Evolutionary conservation across 1,140 invertebrate genomes (phyloP).

Genomic region (Batillaria attramentaria): DNA sequence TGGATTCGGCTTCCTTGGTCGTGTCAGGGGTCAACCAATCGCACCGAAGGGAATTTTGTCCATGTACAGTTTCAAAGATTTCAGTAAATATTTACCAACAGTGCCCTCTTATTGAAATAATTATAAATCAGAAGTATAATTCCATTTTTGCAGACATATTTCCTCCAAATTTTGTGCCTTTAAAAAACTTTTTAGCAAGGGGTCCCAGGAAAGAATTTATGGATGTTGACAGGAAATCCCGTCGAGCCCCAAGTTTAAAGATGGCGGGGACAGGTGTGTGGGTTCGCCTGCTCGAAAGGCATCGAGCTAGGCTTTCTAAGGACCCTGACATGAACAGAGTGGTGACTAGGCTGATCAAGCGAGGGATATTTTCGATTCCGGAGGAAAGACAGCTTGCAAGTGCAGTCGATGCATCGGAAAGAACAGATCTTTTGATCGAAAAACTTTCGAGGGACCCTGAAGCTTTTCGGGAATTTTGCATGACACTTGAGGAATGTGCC

Average conservation of each 20-base stretch:
- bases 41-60: too few relatives aligned
- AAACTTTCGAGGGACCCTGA: constrained; percentile 51
- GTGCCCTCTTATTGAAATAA: too few relatives aligned
- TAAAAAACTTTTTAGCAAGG: neutral
- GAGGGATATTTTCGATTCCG: constrained; percentile 49
- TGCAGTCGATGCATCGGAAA: constrained; percentile 35
- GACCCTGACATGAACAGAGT: constrained; percentile 58
- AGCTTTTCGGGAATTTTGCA: constrained; percentile 61
- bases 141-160: too few relatives aligned
- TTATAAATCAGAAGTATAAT: too few relatives aligned
- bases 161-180: too few relatives aligned
- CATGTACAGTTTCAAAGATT: too few relatives aligned
- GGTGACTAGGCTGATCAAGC: constrained; percentile 50
- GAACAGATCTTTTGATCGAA: constrained; percentile 55
- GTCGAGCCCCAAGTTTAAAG: constrained; percentile 42
- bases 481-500: constrained; percentile 48
- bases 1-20: too few relatives aligned
- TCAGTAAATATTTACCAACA: too few relatives aligned
- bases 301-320: constrained; percentile 48
- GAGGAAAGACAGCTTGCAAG: constrained; percentile 52
- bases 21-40: too few relatives aligned
- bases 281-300: constrained; percentile 54
- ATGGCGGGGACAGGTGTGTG: constrained; percentile 58
- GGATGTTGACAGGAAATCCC: neutral
- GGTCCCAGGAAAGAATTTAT: constrained; percentile 14